phyloP scores from a whole-genome alignment of 2,797 vertebrate genomes.

The Lates japonicus region DNA sequence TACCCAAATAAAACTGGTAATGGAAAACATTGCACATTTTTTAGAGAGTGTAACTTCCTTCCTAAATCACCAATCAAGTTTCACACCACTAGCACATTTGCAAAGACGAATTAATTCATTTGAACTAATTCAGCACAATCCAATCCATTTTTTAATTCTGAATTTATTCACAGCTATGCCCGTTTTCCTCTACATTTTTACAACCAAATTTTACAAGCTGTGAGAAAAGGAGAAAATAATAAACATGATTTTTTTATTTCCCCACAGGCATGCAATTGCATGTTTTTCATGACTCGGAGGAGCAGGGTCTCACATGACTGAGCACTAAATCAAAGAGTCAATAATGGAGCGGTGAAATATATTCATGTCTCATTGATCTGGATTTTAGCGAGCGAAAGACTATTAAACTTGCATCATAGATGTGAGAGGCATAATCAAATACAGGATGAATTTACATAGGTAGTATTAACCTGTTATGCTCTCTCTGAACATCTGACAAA shows the following conservation, averaged over 20 bases:
- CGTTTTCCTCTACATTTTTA: constrained; percentile 5
- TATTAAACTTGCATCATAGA: constrained; percentile 29
- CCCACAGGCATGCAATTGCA: neutral
- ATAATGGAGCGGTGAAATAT: constrained; percentile 34
- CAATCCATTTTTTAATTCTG: constrained; percentile 20
- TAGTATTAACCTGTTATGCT: neutral
- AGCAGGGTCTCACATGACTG: constrained; percentile 23
- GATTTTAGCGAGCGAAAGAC: constrained; percentile 29
- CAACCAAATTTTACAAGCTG: neutral
- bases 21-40: constrained; percentile 49
- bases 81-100: constrained; percentile 31
- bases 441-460: neutral
- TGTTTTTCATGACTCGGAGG: constrained; percentile 19
- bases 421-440: constrained; percentile 10
- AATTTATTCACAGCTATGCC: constrained; percentile 17
- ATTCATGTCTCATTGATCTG: constrained; percentile 55
- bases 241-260: neutral
- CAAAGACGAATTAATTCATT: constrained; percentile 56
- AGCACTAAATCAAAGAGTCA: constrained; percentile 46
- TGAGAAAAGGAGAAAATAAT: neutral
- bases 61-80: constrained; percentile 46
- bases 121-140: constrained; percentile 27
- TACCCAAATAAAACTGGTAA: constrained; percentile 38
- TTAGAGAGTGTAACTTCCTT: constrained; percentile 11
- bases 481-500: constrained; percentile 12